These are phyloP conservation scores for Scolanthus callimorphus DNA, from an alignment of 92 coral and sea anemone genomes.

Conservation along the genomic window DNA sequence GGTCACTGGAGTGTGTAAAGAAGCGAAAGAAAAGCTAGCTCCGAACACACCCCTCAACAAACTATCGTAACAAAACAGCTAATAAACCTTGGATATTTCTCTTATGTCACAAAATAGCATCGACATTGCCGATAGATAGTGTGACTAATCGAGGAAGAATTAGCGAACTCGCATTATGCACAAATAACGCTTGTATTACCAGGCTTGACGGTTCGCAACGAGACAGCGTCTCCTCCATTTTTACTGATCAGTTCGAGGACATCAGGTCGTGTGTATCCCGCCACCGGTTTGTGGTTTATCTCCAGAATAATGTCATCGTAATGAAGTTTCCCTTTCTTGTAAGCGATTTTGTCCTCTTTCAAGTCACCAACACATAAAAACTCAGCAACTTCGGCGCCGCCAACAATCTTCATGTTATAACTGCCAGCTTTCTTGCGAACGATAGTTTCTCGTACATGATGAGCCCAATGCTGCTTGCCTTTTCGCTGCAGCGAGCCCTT, in stretches of 20 bases:
- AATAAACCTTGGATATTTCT: too few relatives aligned
- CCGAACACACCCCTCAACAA: slow-evolving; percentile 1
- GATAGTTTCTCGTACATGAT: slow-evolving; percentile 72
- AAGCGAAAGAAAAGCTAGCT: neutral
- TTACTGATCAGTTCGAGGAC: slow-evolving; percentile 83
- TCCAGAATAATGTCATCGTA: slow-evolving; percentile 80
- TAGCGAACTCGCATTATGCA: neutral
- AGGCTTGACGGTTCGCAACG: slow-evolving; percentile 85
- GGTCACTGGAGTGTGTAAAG: slow-evolving; percentile 6
- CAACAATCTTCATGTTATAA: slow-evolving; percentile 87
- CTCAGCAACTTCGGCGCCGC: slow-evolving; percentile 98
- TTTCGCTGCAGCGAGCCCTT: slow-evolving; percentile 82
- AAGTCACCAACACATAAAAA: slow-evolving; percentile 85
- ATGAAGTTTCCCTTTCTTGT: slow-evolving; percentile 83
- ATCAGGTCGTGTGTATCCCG: slow-evolving; percentile 91
- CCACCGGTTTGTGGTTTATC: slow-evolving; percentile 77
- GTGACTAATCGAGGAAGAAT: neutral
- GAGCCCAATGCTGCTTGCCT: slow-evolving; percentile 95
- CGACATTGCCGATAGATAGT: too few relatives aligned
- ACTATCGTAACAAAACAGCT: too few relatives aligned
- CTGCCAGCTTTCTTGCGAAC: slow-evolving; percentile 69
- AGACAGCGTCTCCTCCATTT: slow-evolving; percentile 67
- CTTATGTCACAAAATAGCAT: too few relatives aligned
- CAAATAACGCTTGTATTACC: slow-evolving; percentile 32
- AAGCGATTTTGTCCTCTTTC: slow-evolving; percentile 79